Conservation (phyloP, 2,797 vertebrate genomes). For the Pseudochaenichthys georgianus region DNA sequence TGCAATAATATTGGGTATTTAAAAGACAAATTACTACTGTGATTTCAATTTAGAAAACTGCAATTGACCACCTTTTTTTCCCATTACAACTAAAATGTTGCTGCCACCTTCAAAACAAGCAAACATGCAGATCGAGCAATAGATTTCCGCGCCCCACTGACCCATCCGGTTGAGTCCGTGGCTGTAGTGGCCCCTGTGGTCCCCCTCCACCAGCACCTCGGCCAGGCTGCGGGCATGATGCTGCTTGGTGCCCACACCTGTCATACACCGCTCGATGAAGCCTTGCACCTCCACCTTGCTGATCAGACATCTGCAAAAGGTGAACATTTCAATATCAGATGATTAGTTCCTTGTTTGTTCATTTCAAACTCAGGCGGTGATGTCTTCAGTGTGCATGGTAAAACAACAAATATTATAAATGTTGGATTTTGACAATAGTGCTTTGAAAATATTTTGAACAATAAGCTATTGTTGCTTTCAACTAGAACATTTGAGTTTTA, state of each 20-base stretch:
- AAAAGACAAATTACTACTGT: too few species aligned
- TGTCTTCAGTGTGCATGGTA: background rate
- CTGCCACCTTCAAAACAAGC: background rate
- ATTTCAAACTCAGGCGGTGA: background rate
- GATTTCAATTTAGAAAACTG: background rate
- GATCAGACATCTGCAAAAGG: conserved; percentile 79
- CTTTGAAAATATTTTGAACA: background rate
- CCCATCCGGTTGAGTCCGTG: conserved; percentile 87
- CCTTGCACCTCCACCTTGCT: conserved; percentile 69
- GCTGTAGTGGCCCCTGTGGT: conserved; percentile 86
- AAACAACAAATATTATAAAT: background rate
- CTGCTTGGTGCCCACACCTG: conserved; percentile 73
- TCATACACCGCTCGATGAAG: conserved; percentile 84
- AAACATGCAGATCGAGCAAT: background rate
- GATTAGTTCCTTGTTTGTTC: background rate
- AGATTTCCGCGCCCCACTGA: conserved; percentile 45
- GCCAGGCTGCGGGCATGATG: conserved; percentile 83
- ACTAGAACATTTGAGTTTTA: too few species aligned
- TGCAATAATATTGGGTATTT: background rate
- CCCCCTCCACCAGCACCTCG: conserved; percentile 85
- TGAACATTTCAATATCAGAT: background rate
- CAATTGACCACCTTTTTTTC: background rate
- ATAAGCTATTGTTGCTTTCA: too few species aligned
- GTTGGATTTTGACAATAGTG: background rate
- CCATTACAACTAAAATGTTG: background rate